These are phyloP conservation scores for Cerastis rubricosa DNA, from an alignment of 2,888 invertebrate genomes.

Conservation along the genomic window DNA sequence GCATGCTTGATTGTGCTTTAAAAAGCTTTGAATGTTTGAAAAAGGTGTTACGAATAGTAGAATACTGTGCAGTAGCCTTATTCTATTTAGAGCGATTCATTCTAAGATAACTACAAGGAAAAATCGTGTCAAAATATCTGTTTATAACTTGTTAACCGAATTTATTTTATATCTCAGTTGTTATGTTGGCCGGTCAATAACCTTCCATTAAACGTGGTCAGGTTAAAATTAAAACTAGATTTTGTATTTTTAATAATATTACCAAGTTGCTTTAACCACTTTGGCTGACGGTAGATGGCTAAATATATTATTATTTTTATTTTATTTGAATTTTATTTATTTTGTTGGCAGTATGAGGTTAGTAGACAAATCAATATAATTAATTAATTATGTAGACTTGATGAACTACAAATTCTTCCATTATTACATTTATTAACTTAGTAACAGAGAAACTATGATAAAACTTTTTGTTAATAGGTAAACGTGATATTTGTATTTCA, in stretches of 20 bases:
- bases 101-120: neutral
- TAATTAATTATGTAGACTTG: neutral
- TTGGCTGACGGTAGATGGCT: neutral
- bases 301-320: too few relatives aligned
- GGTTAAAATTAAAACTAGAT: conserved; percentile 18
- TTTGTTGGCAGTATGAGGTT: neutral
- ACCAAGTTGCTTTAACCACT: conserved; percentile 4
- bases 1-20: too few relatives aligned
- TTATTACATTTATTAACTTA: too few relatives aligned
- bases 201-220: conserved; percentile 3
- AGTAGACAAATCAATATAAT: neutral
- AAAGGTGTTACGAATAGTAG: neutral
- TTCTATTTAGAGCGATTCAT: conserved; percentile 4
- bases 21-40: too few relatives aligned
- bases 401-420: neutral
- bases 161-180: conserved; percentile 16
- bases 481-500: neutral
- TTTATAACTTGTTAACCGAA: neutral
- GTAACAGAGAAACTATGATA: neutral
- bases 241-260: neutral
- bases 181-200: conserved; percentile 12
- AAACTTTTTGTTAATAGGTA: neutral
- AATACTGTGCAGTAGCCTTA: neutral
- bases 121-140: conserved; percentile 9
- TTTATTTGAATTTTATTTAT: too few relatives aligned